Evolutionary conservation across 2,113 vertebrate species (phyloP).

Genomic region (Promerops cafer): DNA sequence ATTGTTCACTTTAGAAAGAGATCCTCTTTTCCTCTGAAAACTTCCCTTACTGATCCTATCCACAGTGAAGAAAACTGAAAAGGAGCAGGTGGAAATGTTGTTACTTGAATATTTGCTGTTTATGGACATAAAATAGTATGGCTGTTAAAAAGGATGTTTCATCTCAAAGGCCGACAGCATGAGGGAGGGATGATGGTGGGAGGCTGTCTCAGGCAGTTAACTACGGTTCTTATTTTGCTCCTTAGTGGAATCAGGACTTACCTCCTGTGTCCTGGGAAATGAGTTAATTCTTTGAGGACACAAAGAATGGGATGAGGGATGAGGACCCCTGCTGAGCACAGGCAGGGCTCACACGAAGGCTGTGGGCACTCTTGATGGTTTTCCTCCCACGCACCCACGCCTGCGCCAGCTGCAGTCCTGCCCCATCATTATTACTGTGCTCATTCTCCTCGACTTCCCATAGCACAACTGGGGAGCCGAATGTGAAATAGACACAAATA

Average conservation of each 20-base stretch:
- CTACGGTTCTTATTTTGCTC: neutral
- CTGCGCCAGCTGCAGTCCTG: neutral
- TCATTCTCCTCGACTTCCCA: neutral
- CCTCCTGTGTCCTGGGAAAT: neutral
- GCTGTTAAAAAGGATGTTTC: neutral
- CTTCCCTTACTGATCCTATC: neutral
- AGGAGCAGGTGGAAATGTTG: neutral
- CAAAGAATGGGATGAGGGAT: neutral
- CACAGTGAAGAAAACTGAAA: neutral
- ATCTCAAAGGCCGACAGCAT: neutral
- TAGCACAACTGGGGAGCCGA: neutral
- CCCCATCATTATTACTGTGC: neutral
- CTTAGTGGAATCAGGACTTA: neutral
- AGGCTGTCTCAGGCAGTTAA: neutral
- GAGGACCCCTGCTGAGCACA: neutral
- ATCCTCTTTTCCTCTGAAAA: neutral
- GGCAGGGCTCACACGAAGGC: neutral
- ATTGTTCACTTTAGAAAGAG: neutral
- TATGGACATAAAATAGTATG: neutral
- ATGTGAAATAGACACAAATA: neutral
- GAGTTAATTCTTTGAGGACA: neutral
- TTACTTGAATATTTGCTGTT: neutral
- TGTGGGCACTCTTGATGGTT: neutral
- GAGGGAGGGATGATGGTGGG: neutral
- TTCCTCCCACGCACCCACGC: neutral